These are phyloP conservation scores for Phylloscopus trochilus DNA, from an alignment of 2,113 vertebrate species.

Conservation along the genomic window DNA sequence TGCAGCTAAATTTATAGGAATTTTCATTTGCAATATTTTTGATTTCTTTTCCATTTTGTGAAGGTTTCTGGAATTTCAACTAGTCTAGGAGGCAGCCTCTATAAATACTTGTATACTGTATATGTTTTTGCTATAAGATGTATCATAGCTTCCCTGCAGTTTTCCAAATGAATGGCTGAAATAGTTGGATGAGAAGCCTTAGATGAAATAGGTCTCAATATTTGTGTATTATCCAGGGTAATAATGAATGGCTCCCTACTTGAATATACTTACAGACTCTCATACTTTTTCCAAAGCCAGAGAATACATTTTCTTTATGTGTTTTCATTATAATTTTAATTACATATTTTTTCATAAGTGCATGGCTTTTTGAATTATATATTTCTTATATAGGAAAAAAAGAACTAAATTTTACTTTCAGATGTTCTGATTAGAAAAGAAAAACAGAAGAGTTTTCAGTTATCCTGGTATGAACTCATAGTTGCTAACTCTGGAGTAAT, in stretches of 20 bases:
- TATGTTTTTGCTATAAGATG: background rate
- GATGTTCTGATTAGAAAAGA: background rate
- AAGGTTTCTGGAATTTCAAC: background rate
- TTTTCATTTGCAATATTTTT: background rate
- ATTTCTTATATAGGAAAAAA: background rate
- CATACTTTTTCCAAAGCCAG: background rate
- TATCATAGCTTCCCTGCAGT: background rate
- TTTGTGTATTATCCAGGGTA: background rate
- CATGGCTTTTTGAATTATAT: background rate
- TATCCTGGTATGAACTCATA: background rate
- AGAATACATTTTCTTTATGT: slow-evolving; percentile 6
- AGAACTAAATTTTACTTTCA: background rate
- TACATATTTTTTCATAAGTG: slow-evolving; percentile 4
- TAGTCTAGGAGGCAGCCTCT: background rate
- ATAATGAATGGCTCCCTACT: background rate
- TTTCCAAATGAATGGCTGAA: background rate
- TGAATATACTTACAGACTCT: background rate
- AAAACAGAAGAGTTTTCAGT: background rate
- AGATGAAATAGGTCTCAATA: background rate
- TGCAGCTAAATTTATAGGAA: background rate
- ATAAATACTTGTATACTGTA: background rate
- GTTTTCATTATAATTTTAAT: slow-evolving; percentile 27
- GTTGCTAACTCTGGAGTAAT: background rate
- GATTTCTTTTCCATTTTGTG: background rate
- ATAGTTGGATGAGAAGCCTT: background rate